Evolutionary conservation across 2,888 invertebrate species (phyloP).

Genomic region (Kuschelorhynchus macadamiae): DNA sequence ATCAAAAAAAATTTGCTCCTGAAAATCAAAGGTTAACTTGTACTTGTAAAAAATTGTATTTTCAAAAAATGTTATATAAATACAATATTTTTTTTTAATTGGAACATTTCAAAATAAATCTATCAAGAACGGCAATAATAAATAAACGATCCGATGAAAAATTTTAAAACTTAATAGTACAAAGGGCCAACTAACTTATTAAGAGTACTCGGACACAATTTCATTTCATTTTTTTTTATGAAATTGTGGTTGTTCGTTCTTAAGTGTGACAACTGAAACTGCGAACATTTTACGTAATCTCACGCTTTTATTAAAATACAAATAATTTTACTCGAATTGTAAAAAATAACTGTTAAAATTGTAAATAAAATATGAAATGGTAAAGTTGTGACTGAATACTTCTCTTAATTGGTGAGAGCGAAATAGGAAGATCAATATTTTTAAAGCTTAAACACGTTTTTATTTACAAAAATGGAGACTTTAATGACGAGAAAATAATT

Average conservation of each 20-base stretch:
- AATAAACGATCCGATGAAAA: constrained; percentile 19
- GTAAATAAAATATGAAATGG: neutral
- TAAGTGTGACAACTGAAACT: too few species aligned
- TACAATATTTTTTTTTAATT: constrained; percentile 21
- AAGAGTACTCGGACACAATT: too few species aligned
- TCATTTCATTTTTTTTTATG: too few species aligned
- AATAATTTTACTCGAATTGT: too few species aligned
- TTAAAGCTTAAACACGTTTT: constrained; percentile 15
- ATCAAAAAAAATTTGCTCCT: too few species aligned
- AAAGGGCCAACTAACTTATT: neutral
- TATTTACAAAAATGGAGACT: neutral
- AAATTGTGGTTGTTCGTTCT: too few species aligned
- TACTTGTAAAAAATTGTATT: constrained; percentile 23
- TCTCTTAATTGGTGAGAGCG: neutral
- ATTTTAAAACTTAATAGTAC: constrained; percentile 22
- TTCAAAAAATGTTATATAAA: constrained; percentile 13
- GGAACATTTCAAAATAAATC: constrained; percentile 22
- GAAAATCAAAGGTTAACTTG: too few species aligned
- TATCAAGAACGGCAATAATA: constrained; percentile 20
- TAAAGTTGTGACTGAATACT: neutral
- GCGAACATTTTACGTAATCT: too few species aligned
- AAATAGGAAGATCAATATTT: constrained; percentile 18
- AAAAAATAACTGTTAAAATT: too few species aligned
- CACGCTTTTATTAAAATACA: too few species aligned
- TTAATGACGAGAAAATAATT: too few species aligned